Percentiles rank a stretch among this genome's conserved stretches.
phyloP scores from a whole-genome alignment of 1,140 invertebrate species.

The Diorhabda elongata region DNA sequence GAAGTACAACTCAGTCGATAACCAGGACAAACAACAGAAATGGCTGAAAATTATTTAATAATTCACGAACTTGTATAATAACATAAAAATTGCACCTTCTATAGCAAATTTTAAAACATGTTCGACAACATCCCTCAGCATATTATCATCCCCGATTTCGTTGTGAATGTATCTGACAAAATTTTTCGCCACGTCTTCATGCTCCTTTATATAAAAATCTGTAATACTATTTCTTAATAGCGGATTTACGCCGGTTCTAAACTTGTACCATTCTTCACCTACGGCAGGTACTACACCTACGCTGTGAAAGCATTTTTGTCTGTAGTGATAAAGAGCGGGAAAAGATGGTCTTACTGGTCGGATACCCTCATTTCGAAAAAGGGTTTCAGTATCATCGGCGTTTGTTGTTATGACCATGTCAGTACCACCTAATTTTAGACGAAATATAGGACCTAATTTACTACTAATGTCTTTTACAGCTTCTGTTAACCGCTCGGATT shows the following conservation, averaged over 20 bases:
- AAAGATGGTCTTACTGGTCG: slow-evolving; percentile 42
- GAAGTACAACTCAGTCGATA: slow-evolving; percentile 36
- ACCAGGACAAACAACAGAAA: slow-evolving; percentile 45
- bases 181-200: slow-evolving; percentile 36
- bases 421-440: slow-evolving; percentile 39
- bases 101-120: slow-evolving; percentile 44
- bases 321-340: slow-evolving; percentile 41
- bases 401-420: slow-evolving; percentile 42
- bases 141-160: slow-evolving; percentile 27
- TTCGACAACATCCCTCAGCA: slow-evolving; percentile 37
- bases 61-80: background rate
- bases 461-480: slow-evolving; percentile 41
- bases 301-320: slow-evolving; percentile 40
- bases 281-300: slow-evolving; percentile 46
- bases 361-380: slow-evolving; percentile 44
- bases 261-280: slow-evolving; percentile 46
- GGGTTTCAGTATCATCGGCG: slow-evolving; percentile 40
- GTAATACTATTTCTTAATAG: slow-evolving; percentile 38
- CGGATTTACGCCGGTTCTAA: slow-evolving; percentile 38
- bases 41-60: slow-evolving; percentile 36
- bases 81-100: slow-evolving; percentile 37
- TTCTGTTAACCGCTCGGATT: slow-evolving; percentile 42
- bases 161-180: slow-evolving; percentile 41
- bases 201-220: slow-evolving; percentile 32
- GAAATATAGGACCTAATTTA: slow-evolving; percentile 44